Evolutionary conservation across 2,797 vertebrate genomes (phyloP), one percentile per base, ranked within the genome.

Genomic region (Podarcis lilfordi): DNA sequence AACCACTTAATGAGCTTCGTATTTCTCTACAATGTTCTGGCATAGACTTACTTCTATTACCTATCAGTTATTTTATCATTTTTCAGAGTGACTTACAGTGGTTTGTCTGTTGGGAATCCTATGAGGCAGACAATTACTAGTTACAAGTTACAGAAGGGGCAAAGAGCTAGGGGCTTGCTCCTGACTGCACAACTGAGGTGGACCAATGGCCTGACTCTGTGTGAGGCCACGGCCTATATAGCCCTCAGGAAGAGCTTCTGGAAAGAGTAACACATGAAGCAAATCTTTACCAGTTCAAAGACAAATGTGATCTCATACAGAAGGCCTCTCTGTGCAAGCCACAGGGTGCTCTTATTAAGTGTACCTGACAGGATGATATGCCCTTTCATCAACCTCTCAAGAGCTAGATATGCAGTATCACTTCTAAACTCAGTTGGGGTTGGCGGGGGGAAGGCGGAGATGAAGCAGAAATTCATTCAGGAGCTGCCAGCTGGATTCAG

Each of bases 261-360:
- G 37, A n/a, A 72, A 27, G 61, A 0, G 23, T 5, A 3, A 45
- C 1, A 45, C 79, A 64, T 61, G 21, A 0, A 81, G 35, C 35
- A 66, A n/a, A 35, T 74, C 50, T 64, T 80, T 37, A 85, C 61
- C 25, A 17, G 86, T 43, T 59, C 0, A 76, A 87, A 1, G 59
- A 82, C 79, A 80, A 8, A 27, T 4, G 35, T 45, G 19, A 88
- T 77, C 21, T 68, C 66, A 50, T 77, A 23, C 19, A 15, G 75
- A 55, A 85, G n/a, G 19, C 29, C 40, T 0, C 35, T 59, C 27
- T 78, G 68, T 76, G 45, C 40, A 78, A 78, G 10, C 2, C 50
- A 32, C 71, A 19, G 4, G 2, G 72, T 5, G 25, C 21, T 40
- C 29, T 17, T 59, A 68, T 5, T 85, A 90, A 32, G 0, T 8